Evolutionary conservation across 2,113 vertebrate species (phyloP), one percentile per base, ranked within the genome.

Genomic region (Craseonycteris thonglongyai): DNA sequence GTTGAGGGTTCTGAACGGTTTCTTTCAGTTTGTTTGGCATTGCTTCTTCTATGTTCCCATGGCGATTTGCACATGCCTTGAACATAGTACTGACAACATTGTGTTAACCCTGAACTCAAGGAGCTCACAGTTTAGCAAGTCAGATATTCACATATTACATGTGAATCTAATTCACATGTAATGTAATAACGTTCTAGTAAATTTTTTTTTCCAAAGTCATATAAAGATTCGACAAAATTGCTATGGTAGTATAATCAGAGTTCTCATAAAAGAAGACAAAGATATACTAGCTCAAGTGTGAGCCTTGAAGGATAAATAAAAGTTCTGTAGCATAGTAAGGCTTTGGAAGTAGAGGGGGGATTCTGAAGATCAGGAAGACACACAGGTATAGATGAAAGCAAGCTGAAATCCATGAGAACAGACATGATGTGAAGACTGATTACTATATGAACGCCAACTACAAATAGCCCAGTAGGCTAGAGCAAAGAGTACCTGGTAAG

Each of bases 251-350:
- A 14, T 75, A 26, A 33, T 56, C 22, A 93, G 35, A 71, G 12
- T 2, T 26, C 47, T 75, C 15, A 76, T 69, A 35, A 7, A 38
- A 66, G 47, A 71, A 74, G 11, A 86, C 33, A 65, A 83, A 49
- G 21, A 76, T n/a, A 76, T 30, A 24, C 18, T 21, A 45, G 24
- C 9, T 22, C 22, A 87, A 30, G 4, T 74, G 1, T 69, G 18
- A 89, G 9, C 71, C 35, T 38, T 84, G 45, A 82, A 83, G 28
- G 45, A 59, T 38, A 93, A 71, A 30, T 68, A 22, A 22, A 10
- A 78, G 7, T 75, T 87, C n/a, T 78, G 19, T 47, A 47, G 40
- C 33, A 86, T 94, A 92, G 75, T 82, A 22, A 85, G 22, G 33
- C 16, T 42, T 45, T 22, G 7, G 7, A 28, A 58, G 12, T 30